Percentiles rank a stretch among this genome's conserved stretches.
Conservation (phyloP, 1,140 invertebrate species). For the Drosophila mayri region DNA sequence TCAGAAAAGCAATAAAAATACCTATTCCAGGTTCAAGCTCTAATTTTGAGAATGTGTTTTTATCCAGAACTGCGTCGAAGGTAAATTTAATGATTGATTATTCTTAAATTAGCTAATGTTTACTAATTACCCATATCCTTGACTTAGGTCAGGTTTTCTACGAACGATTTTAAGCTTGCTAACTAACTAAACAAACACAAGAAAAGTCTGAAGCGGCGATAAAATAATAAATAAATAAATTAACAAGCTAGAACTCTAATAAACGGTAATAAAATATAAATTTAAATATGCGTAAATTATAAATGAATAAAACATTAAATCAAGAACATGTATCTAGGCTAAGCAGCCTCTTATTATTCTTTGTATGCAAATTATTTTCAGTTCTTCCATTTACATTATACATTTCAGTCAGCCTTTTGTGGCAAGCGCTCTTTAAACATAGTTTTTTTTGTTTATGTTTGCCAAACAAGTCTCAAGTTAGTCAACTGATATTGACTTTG, state of each 20-base stretch:
- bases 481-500: conserved; percentile 65
- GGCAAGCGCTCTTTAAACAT: neutral
- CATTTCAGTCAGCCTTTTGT: neutral
- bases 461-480: conserved; percentile 45
- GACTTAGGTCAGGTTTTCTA: conserved; percentile 50
- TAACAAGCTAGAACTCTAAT: conserved; percentile 3
- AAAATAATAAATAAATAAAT: neutral
- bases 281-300: no score
- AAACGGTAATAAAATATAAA: no score
- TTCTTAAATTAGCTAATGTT: conserved; percentile 27
- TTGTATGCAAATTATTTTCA: conserved; percentile 35
- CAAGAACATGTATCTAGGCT: conserved; percentile 15
- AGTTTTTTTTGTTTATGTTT: conserved; percentile 38
- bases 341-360: conserved; percentile 5
- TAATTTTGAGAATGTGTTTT: neutral
- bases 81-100: conserved; percentile 26
- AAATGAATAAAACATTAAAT: no score
- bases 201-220: neutral
- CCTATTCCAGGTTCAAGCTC: conserved; percentile 1
- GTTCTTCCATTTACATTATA: conserved; percentile 18
- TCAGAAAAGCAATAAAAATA: neutral
- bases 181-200: conserved; percentile 38
- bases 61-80: conserved; percentile 5
- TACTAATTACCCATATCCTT: conserved; percentile 51
- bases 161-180: conserved; percentile 14